Conservation (phyloP, 2,888 invertebrate species). For the Mythimna lalbum region DNA sequence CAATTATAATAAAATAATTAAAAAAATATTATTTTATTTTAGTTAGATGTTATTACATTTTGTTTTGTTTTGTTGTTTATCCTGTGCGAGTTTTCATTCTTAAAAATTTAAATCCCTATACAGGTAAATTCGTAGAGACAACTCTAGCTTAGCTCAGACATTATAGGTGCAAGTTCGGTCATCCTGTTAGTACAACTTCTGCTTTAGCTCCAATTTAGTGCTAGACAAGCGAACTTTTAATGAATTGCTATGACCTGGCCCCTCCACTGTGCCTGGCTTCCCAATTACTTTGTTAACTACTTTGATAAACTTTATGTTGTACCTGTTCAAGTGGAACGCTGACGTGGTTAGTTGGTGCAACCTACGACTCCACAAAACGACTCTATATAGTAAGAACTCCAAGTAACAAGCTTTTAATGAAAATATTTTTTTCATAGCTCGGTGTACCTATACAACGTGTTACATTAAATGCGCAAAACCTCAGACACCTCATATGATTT, state of each 20-base stretch:
- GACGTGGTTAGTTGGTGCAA: neutral
- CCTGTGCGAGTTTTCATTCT: too few species aligned
- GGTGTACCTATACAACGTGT: too few species aligned
- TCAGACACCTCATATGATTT: too few species aligned
- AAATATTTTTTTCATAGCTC: too few species aligned
- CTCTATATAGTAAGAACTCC: too few species aligned
- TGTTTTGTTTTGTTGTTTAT: too few species aligned
- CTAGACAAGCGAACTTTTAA: conserved; percentile 47
- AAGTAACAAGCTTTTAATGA: too few species aligned
- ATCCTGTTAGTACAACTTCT: conserved; percentile 45
- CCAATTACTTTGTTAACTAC: conserved; percentile 37
- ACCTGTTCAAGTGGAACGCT: neutral
- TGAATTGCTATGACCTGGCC: conserved; percentile 39
- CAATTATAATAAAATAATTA: too few species aligned
- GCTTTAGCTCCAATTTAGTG: conserved; percentile 24
- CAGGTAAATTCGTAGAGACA: neutral
- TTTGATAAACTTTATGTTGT: conserved; percentile 23
- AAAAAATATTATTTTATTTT: too few species aligned
- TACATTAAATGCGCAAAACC: too few species aligned
- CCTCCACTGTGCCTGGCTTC: neutral
- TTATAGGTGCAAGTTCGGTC: conserved; percentile 35
- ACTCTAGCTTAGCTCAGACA: neutral
- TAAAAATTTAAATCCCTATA: too few species aligned
- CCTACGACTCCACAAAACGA: neutral
- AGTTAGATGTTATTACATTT: too few species aligned